phyloP scores from a whole-genome alignment of 2,113 vertebrate genomes.

The Thymallus thymallus region DNA sequence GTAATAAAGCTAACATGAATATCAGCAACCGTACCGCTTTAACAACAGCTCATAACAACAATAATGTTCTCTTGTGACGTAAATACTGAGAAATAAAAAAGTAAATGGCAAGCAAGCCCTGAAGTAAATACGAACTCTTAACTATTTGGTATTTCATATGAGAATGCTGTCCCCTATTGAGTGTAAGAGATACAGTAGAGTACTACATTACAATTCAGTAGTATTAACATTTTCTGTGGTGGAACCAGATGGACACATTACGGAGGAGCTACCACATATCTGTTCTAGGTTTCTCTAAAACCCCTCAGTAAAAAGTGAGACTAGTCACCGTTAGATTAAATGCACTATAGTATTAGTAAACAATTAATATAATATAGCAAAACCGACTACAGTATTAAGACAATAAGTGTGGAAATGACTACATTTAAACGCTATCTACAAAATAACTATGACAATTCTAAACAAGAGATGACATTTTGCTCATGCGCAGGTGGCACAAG shows the following conservation, averaged over 20 bases:
- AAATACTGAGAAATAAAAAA: slow-evolving; percentile 29
- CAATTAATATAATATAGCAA: background rate
- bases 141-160: slow-evolving; percentile 33
- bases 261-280: background rate
- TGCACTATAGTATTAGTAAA: background rate
- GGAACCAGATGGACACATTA: background rate
- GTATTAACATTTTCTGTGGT: background rate
- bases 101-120: background rate
- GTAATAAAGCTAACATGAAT: background rate
- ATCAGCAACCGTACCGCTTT: background rate
- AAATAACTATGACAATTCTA: slow-evolving; percentile 1
- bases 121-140: slow-evolving; percentile 35
- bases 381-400: background rate
- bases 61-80: slow-evolving; percentile 3
- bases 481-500: background rate
- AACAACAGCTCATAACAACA: background rate
- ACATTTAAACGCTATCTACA: slow-evolving; percentile 1
- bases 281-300: background rate
- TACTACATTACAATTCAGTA: slow-evolving; percentile 14
- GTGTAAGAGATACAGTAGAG: slow-evolving; percentile 46
- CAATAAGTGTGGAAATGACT: background rate
- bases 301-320: background rate
- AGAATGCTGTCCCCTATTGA: slow-evolving; percentile 56
- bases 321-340: background rate
- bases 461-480: background rate